A percentile compares a stretch with the other conserved stretches of the same genome.
phyloP scores from a whole-genome alignment of 2,888 invertebrate species.

The Nemotelus pantherinus region DNA sequence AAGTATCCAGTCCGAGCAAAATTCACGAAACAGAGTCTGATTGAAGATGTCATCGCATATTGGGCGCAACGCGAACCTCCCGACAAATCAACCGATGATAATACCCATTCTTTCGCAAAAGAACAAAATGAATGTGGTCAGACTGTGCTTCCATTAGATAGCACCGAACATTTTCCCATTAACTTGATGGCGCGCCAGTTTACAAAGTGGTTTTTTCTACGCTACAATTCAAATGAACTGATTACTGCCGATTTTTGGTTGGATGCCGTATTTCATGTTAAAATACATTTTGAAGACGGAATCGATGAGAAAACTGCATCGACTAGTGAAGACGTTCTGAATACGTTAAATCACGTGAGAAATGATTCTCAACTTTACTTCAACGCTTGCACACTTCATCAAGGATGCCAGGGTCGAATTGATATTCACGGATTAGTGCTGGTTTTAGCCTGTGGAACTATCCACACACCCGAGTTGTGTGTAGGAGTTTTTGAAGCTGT shows the following conservation, averaged over 20 bases:
- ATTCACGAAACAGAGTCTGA: slow-evolving; percentile 67
- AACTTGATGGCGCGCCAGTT: slow-evolving; percentile 68
- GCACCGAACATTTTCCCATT: slow-evolving; percentile 57
- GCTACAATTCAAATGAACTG: slow-evolving; percentile 63
- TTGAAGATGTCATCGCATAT: slow-evolving; percentile 64
- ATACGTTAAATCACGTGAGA: slow-evolving; percentile 62
- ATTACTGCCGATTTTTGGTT: slow-evolving; percentile 68
- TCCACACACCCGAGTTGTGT: slow-evolving; percentile 67
- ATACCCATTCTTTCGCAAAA: background rate
- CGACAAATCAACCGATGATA: background rate
- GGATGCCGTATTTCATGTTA: slow-evolving; percentile 62
- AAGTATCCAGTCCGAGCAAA: slow-evolving; percentile 64
- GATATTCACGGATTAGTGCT: slow-evolving; percentile 72
- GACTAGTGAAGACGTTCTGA: slow-evolving; percentile 57
- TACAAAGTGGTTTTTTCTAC: slow-evolving; percentile 69
- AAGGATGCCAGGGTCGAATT: slow-evolving; percentile 69
- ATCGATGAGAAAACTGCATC: slow-evolving; percentile 55
- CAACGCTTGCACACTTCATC: slow-evolving; percentile 69
- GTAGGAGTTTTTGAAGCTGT: slow-evolving; percentile 74
- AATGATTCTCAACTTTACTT: slow-evolving; percentile 67
- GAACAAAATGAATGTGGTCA: slow-evolving; percentile 21
- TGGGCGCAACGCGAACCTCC: slow-evolving; percentile 60
- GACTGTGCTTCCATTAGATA: slow-evolving; percentile 6
- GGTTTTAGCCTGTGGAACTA: slow-evolving; percentile 71
- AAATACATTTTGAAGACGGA: slow-evolving; percentile 54